Evolutionary conservation across 1,140 invertebrate species (phyloP).

Genomic region (Nixonia krombeini): DNA sequence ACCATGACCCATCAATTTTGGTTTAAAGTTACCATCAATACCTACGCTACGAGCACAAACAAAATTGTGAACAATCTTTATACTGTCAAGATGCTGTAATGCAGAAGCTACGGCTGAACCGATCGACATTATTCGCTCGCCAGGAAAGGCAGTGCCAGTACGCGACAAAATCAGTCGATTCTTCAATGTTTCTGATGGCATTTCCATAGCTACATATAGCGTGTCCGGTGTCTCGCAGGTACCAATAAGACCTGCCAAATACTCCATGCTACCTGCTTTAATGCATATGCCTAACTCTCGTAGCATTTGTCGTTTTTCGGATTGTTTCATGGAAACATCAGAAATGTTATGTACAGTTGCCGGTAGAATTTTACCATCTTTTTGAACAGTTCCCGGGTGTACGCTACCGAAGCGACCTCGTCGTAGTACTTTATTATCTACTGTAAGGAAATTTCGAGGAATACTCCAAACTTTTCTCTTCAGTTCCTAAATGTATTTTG

Average conservation of each 20-base stretch:
- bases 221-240: constrained; percentile 83
- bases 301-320: constrained; percentile 78
- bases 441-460: constrained; percentile 78
- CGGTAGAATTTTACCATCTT: constrained; percentile 65
- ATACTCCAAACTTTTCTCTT: constrained; percentile 82
- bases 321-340: constrained; percentile 75
- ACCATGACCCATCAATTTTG: constrained; percentile 83
- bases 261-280: constrained; percentile 77
- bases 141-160: constrained; percentile 74
- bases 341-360: constrained; percentile 70
- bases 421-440: constrained; percentile 78
- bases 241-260: constrained; percentile 83
- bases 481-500: constrained; percentile 75
- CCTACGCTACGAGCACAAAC: constrained; percentile 81
- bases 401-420: constrained; percentile 84
- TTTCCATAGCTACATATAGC: constrained; percentile 80
- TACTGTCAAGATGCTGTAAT: constrained; percentile 60
- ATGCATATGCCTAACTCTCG: constrained; percentile 82
- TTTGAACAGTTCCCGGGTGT: constrained; percentile 77
- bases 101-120: constrained; percentile 75
- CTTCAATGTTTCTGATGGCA: constrained; percentile 78
- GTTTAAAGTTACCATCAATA: constrained; percentile 74
- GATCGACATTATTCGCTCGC: constrained; percentile 76
- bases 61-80: constrained; percentile 79
- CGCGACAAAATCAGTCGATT: constrained; percentile 77